Conservation (phyloP, 2,888 invertebrate species). For the Crematogaster levior region DNA sequence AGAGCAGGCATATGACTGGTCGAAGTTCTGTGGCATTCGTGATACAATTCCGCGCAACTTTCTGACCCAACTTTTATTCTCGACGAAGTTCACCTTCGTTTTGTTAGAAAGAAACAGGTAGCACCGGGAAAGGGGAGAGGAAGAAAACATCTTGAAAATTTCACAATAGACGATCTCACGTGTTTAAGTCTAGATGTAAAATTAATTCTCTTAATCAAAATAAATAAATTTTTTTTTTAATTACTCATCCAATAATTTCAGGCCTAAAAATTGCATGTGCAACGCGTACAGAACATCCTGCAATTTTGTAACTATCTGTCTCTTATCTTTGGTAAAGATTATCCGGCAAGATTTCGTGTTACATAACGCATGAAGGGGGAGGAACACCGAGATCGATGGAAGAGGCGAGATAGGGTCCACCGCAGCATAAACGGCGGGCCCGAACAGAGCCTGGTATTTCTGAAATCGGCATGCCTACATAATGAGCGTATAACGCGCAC, state of each 20-base stretch:
- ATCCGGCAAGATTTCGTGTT: constrained; percentile 26
- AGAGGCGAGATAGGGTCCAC: constrained; percentile 17
- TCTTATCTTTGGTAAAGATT: constrained; percentile 21
- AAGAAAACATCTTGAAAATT: constrained; percentile 1
- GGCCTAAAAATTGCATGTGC: not conserved
- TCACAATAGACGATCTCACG: constrained; percentile 1
- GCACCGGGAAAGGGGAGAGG: not conserved
- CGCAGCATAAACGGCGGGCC: constrained; percentile 10
- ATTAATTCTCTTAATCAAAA: not conserved
- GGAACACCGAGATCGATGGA: constrained; percentile 26
- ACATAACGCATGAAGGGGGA: constrained; percentile 9
- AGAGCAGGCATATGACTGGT: constrained; percentile 25
- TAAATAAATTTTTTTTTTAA: not conserved
- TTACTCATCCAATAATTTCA: not conserved
- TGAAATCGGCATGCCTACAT: constrained; percentile 69
- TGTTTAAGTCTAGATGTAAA: not conserved
- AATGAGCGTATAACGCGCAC: constrained; percentile 62
- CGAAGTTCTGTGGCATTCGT: constrained; percentile 51
- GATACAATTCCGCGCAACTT: constrained; percentile 57
- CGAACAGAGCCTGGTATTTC: constrained; percentile 61
- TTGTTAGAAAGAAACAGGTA: constrained; percentile 24
- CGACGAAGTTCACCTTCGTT: constrained; percentile 47
- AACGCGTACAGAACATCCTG: not conserved
- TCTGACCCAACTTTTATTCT: constrained; percentile 56
- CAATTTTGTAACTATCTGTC: not conserved